Conservation (phyloP, 2,888 invertebrate genomes). For the Rhagium mordax region DNA sequence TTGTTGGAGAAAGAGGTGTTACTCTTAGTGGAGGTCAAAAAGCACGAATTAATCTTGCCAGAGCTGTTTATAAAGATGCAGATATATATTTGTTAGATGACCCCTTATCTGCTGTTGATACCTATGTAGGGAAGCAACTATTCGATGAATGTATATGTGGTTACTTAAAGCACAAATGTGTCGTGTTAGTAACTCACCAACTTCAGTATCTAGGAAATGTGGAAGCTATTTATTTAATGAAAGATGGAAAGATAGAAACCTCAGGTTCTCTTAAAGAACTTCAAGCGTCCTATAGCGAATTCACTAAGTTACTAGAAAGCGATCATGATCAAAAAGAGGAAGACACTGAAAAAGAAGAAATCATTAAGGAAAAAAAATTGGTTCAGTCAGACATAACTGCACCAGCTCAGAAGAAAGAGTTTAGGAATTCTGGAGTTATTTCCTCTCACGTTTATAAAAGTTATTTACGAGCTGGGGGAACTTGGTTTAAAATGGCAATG, state of each 20-base stretch:
- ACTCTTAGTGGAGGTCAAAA: neutral
- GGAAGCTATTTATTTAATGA: neutral
- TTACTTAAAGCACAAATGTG: neutral
- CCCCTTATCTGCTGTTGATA: neutral
- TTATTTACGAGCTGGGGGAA: constrained; percentile 83
- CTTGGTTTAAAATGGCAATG: constrained; percentile 65
- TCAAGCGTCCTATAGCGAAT: neutral
- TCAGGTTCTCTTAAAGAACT: neutral
- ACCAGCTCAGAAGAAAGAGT: constrained; percentile 71
- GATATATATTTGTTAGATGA: constrained; percentile 2
- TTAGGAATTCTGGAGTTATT: constrained; percentile 75
- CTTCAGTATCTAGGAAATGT: neutral
- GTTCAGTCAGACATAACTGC: neutral
- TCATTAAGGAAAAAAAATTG: neutral
- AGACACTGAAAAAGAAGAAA: neutral
- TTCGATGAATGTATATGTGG: neutral
- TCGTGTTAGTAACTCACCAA: neutral
- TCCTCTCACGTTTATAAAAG: constrained; percentile 74
- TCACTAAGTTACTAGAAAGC: neutral
- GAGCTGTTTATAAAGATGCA: neutral
- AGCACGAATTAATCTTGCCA: neutral
- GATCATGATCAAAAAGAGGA: neutral
- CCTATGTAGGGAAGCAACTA: neutral
- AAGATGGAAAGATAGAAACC: neutral
- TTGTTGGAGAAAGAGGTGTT: constrained; percentile 1